A percentile compares a stretch with the other conserved stretches of the same genome.
Evolutionary conservation across 2,888 invertebrate genomes (phyloP).

Genomic region (Zaprionus obscuricornis): DNA sequence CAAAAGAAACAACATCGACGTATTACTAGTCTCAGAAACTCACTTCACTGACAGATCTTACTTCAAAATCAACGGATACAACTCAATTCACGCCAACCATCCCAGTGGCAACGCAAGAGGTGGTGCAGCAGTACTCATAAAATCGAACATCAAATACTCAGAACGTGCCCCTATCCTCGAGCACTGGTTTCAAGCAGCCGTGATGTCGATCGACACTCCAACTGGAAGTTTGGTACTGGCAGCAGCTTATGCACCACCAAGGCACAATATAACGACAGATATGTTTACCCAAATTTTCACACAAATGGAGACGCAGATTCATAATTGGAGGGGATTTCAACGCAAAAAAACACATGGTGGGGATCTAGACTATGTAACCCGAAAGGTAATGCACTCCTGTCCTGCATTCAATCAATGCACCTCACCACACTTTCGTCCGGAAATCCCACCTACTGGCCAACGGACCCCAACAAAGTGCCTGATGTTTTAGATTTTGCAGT

Average conservation of each 20-base stretch:
- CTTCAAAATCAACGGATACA: conserved; percentile 1
- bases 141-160: conserved; percentile 1
- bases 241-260: conserved; percentile 2
- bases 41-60: not conserved
- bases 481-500: not conserved
- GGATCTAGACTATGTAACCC: not conserved
- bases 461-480: conserved; percentile 1
- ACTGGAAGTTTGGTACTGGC: not conserved
- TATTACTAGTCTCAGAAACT: not conserved
- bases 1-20: not conserved
- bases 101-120: not conserved
- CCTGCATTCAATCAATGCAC: not conserved
- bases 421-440: conserved; percentile 3
- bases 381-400: not conserved
- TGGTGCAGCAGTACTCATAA: not conserved
- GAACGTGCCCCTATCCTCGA: not conserved
- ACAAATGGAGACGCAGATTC: conserved; percentile 1
- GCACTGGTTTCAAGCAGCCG: not conserved
- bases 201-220: not conserved
- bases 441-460: not conserved
- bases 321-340: conserved; percentile 1
- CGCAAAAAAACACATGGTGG: not conserved
- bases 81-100: conserved; percentile 6
- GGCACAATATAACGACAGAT: conserved; percentile 1
- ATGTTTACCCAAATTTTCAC: conserved; percentile 1